phyloP scores from a whole-genome alignment of 2,113 vertebrate species.

The Sterrhoptilus dennistouni region DNA sequence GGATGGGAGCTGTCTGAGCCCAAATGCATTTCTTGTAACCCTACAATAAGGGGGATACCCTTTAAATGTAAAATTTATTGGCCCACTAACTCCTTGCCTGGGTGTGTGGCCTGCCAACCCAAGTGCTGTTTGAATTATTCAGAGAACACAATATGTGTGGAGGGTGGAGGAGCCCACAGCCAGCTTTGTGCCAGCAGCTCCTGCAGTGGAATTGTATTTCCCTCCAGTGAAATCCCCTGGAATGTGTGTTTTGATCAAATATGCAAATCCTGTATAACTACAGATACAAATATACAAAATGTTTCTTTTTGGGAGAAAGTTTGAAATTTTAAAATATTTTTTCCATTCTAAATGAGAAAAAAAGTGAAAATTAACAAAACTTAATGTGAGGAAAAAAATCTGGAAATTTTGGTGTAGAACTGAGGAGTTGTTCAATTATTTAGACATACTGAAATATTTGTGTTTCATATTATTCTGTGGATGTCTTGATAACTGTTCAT shows the following conservation, averaged over 20 bases:
- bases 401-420: background rate
- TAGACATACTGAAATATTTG: background rate
- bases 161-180: background rate
- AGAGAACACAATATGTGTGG: background rate
- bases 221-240: background rate
- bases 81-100: background rate
- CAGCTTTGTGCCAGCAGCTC: background rate
- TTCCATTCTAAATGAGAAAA: background rate
- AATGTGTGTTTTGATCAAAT: background rate
- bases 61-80: slow-evolving; percentile 9
- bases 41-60: background rate
- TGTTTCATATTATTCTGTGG: background rate
- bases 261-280: background rate
- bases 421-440: background rate
- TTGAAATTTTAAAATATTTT: background rate
- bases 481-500: background rate
- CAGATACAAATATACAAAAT: background rate
- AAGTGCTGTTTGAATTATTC: slow-evolving; percentile 34
- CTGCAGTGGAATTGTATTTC: background rate
- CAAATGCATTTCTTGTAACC: background rate
- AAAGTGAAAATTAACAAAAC: background rate
- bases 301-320: background rate
- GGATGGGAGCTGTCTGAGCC: background rate
- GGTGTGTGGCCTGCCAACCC: background rate
- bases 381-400: background rate